Evolutionary conservation across 1,140 invertebrate genomes (phyloP), one percentile per base, ranked within the genome.

Genomic region (Drosophila bipectinata): DNA sequence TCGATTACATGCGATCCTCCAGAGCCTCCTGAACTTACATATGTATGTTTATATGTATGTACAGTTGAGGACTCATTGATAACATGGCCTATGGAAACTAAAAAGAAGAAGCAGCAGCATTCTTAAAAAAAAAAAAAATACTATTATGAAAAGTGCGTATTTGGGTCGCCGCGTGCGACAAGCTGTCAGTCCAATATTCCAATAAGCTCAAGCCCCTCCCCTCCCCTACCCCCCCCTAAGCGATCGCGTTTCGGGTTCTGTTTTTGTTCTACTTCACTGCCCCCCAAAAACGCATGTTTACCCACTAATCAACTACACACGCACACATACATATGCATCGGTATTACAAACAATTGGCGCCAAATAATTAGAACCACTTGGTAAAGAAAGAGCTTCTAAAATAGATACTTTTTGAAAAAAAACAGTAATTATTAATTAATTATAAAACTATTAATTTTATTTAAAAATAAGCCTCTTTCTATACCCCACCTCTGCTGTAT

Each of bases 131-230:
- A 44, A 14, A 18, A 66, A 74, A 64, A 47, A 47, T 64, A 74
- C 57, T 64, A 57, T 74, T 48, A 56, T 54, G 51, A 56, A 72
- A 57, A 45, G 30, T 56, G 32, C 56, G 62, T 81, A 84, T 85
- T 84, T 81, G 81, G 82, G 81, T 84, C 82, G 77, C 63, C 34
- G 66, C 66, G 57, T 84, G 72, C 79, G 76, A 79, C 76, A 79
- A 76, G 76, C 77, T 77, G 60, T 71, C 48, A 58, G 58, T 64
- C 21, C 73, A 77, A 74, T 63, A 45, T 44, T 44, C 41, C 53
- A 69, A 56, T 58, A 67, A 58, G 48, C 54, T 21, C 34, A 28
- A 66, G 41, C 41, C 63, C 63, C 21, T 3, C 21, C 21, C 2
- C 21, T 3, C 21, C 21, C 21, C 21, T 21, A 21, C 2, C 21